Percentiles rank a stretch among this genome's conserved stretches.
Evolutionary conservation across 1,140 invertebrate species (phyloP).

Genomic region (Plodia interpunctella): DNA sequence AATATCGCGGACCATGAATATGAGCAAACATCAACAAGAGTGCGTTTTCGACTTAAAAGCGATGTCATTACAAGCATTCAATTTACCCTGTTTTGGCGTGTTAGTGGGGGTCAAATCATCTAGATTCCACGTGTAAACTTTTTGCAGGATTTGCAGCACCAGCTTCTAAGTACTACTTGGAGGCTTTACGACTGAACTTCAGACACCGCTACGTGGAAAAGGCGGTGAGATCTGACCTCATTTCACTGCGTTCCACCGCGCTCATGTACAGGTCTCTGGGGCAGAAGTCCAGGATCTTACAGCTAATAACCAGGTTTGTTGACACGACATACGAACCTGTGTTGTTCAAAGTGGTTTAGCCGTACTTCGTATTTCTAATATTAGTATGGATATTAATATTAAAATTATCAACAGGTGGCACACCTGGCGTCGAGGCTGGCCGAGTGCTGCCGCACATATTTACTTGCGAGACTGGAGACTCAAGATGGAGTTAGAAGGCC

Average conservation of each 20-base stretch:
- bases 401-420: conserved; percentile 47
- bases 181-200: conserved; percentile 60
- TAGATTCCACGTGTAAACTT: too few relatives aligned
- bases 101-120: too few relatives aligned
- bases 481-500: conserved; percentile 58
- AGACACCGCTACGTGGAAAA: conserved; percentile 37
- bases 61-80: too few relatives aligned
- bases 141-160: conserved; percentile 44
- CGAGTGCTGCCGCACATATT: conserved; percentile 58
- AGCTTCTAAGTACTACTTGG: conserved; percentile 54
- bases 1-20: too few relatives aligned
- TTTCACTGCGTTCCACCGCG: conserved; percentile 52
- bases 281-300: conserved; percentile 59
- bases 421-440: conserved; percentile 62
- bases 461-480: conserved; percentile 66
- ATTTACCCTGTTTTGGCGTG: too few relatives aligned
- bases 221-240: conserved; percentile 44
- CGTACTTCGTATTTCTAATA: too few relatives aligned
- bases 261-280: conserved; percentile 54
- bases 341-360: too few relatives aligned
- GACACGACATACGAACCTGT: too few relatives aligned
- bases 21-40: too few relatives aligned
- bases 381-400: too few relatives aligned
- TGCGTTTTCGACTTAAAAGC: too few relatives aligned
- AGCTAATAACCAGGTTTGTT: conserved; percentile 56